Conservation (phyloP, 2,888 invertebrate species). For the Sarcophaga variegata region DNA sequence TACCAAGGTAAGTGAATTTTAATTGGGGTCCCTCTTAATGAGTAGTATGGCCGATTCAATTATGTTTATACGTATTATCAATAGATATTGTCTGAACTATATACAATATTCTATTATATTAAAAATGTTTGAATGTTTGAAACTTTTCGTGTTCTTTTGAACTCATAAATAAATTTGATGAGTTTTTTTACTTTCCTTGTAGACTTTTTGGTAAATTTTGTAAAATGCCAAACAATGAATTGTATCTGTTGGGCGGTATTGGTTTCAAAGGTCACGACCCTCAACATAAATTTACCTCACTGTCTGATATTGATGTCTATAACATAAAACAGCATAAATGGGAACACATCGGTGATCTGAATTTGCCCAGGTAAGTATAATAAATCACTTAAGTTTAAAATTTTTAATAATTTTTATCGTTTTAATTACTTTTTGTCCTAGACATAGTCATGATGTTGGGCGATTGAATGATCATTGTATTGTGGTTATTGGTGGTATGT, state of each 20-base stretch:
- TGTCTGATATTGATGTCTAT: conserved; percentile 73
- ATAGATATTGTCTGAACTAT: no score
- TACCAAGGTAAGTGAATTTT: conserved; percentile 71
- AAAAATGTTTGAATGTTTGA: no score
- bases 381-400: not conserved
- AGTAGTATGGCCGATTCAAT: not conserved
- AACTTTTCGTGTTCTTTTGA: no score
- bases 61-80: no score
- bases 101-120: not conserved
- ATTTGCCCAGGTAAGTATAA: conserved; percentile 70
- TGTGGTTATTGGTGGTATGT: conserved; percentile 75
- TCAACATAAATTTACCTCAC: conserved; percentile 69
- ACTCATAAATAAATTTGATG: not conserved
- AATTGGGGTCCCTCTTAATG: not conserved
- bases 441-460: conserved; percentile 75
- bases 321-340: conserved; percentile 70
- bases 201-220: conserved; percentile 83
- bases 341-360: conserved; percentile 72
- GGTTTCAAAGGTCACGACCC: conserved; percentile 73
- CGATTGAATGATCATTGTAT: conserved; percentile 72
- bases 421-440: conserved; percentile 42
- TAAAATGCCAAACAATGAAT: conserved; percentile 83
- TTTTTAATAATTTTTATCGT: not conserved
- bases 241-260: conserved; percentile 87
- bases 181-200: conserved; percentile 26